Evolutionary conservation across 2,113 vertebrate genomes (phyloP).

Genomic region (Ellobius talpinus): DNA sequence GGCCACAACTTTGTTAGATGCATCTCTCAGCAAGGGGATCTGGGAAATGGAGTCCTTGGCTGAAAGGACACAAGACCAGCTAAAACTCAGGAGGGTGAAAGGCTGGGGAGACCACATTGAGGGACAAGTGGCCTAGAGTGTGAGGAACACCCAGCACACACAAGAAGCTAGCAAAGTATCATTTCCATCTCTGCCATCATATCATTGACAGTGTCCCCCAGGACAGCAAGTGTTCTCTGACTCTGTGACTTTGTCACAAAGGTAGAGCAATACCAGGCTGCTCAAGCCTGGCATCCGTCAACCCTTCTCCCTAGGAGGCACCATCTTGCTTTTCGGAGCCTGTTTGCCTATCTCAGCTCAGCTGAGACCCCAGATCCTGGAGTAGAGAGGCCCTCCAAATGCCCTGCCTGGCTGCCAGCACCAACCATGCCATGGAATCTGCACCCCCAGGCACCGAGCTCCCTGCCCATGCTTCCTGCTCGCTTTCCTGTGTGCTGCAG

Average conservation of each 20-base stretch:
- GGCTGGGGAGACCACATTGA: not conserved
- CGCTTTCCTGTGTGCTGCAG: constrained; percentile 62
- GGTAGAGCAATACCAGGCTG: not conserved
- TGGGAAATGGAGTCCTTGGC: not conserved
- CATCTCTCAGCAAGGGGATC: not conserved
- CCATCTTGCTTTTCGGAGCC: not conserved
- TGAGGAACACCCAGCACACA: not conserved
- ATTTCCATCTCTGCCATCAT: not conserved
- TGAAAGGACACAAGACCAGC: not conserved
- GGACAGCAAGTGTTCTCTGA: not conserved
- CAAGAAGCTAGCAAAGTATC: not conserved
- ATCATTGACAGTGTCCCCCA: not conserved
- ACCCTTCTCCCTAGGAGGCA: not conserved
- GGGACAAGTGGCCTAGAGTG: not conserved
- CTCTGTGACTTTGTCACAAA: not conserved
- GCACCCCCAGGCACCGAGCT: not conserved
- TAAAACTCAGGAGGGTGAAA: not conserved
- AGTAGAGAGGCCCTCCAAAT: not conserved
- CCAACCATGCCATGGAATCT: not conserved
- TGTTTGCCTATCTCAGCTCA: not conserved
- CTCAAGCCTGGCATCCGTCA: not conserved
- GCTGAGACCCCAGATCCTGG: not conserved
- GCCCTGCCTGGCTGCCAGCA: not conserved
- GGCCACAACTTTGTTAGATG: not conserved
- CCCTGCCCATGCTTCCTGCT: not conserved